Evolutionary conservation across 2,888 invertebrate genomes (phyloP).

Genomic region (Caradrina clavipalpis): DNA sequence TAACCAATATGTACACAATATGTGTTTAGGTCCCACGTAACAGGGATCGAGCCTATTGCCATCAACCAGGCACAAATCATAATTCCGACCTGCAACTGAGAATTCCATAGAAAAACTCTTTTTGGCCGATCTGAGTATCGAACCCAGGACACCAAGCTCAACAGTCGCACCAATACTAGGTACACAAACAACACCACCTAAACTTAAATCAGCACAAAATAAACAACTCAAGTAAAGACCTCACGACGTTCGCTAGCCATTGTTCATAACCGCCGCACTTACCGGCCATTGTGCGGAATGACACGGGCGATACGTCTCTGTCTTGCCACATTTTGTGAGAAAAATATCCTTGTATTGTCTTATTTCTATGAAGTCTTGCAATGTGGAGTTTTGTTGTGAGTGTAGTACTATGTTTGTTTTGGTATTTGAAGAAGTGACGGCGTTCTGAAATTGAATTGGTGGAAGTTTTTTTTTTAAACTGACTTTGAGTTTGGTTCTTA

Average conservation of each 20-base stretch:
- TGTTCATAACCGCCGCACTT: constrained; percentile 55
- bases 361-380: constrained; percentile 17
- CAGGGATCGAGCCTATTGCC: too few relatives aligned
- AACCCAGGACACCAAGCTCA: too few relatives aligned
- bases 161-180: too few relatives aligned
- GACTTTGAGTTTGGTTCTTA: too few relatives aligned
- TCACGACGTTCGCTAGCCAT: constrained; percentile 41
- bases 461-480: neutral
- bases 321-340: constrained; percentile 39
- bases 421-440: neutral
- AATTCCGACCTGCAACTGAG: too few relatives aligned
- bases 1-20: too few relatives aligned
- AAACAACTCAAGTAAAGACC: constrained; percentile 31
- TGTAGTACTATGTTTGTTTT: constrained; percentile 4
- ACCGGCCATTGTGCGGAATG: constrained; percentile 54
- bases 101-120: too few relatives aligned
- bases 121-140: too few relatives aligned
- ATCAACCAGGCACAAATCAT: too few relatives aligned
- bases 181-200: neutral
- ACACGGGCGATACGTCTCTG: constrained; percentile 54
- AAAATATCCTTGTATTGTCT: constrained; percentile 44
- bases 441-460: neutral
- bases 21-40: too few relatives aligned
- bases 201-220: constrained; percentile 22
- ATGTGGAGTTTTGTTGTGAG: constrained; percentile 7